Percentiles rank a stretch among this genome's conserved stretches.
Conservation (phyloP, 2,113 vertebrate species). For the Ranitomeya variabilis region DNA sequence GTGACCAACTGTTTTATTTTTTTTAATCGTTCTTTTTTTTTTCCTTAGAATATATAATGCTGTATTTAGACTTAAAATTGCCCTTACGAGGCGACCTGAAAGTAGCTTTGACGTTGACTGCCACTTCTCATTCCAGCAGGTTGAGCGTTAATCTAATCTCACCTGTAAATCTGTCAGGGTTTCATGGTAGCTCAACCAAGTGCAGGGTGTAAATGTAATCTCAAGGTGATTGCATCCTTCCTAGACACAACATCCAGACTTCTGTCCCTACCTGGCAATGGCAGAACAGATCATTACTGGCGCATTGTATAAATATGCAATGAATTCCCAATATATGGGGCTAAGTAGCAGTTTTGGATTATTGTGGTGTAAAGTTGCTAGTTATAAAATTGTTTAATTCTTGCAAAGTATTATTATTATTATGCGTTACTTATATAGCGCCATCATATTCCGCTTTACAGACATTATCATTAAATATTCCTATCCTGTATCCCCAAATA, state of each 20-base stretch:
- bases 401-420: not conserved
- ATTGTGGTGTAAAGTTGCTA: not conserved
- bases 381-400: not conserved
- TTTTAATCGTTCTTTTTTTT: constrained; percentile 8
- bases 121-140: not conserved
- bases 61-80: not conserved
- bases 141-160: constrained; percentile 2
- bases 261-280: constrained; percentile 1
- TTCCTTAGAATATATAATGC: not conserved
- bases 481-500: not conserved
- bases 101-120: not conserved
- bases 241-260: constrained; percentile 26
- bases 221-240: constrained; percentile 24
- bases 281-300: not conserved
- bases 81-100: not conserved
- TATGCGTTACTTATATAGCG: no score
- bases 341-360: not conserved
- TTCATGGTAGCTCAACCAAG: not conserved
- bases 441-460: no score
- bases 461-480: not conserved
- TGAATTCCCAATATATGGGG: not conserved
- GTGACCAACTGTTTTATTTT: constrained; percentile 64
- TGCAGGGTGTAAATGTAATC: not conserved
- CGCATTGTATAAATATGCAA: not conserved
- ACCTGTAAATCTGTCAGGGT: not conserved